Base-by-base conservation (phyloP, 2,797 vertebrate species). In the Pteropus rufus region DNA sequence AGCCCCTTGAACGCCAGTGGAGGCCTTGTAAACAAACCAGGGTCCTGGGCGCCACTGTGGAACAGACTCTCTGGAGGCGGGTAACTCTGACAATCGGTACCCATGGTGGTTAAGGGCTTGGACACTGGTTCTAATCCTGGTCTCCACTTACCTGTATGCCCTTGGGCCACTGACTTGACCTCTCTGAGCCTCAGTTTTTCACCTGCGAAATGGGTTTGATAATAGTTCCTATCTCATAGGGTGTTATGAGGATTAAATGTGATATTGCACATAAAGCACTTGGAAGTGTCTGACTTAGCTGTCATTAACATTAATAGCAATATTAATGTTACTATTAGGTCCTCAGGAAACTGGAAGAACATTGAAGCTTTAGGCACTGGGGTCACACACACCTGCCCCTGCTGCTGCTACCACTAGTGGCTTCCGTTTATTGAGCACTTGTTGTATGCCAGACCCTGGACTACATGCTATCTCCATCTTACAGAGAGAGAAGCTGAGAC, bases 401-500 rank as follows among this genome's bases (percentile, higher is more conserved):
- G 8, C 3, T 2, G 34, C 29, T 5, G 36, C 31, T 2, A 0
- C 41, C 56, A 1, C 34, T 23, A 44, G 41, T 0, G 2, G 16
- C 62, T 46, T 26, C 8, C 7, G 9, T 23, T 54, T n/a, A 92
- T 21, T 14, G 16, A 19, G 52, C 39, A 36, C 31, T 23, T 31
- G 18, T 54, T 84, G 6, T 10, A 21, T 23, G 36, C 62, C 76
- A 21, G 49, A 26, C 64, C 60, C 73, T 15, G 56, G n/a, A 19
- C 24, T 44, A 3, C 29, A 6, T 2, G 9, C n/a, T 31, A 0
- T 12, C 1, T 14, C 31, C 81, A 44, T 39, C 93, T 70, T 41
- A 54, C 60, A 87, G 56, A 58, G 19, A 52, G 67, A 23, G 65
- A 94, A 87, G 76, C 76, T 44, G 80, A 96, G 94, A 24, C 60